Evolutionary conservation across 2,113 vertebrate species (phyloP), one percentile per base, ranked within the genome.

Genomic region (Heptranchias perlo): DNA sequence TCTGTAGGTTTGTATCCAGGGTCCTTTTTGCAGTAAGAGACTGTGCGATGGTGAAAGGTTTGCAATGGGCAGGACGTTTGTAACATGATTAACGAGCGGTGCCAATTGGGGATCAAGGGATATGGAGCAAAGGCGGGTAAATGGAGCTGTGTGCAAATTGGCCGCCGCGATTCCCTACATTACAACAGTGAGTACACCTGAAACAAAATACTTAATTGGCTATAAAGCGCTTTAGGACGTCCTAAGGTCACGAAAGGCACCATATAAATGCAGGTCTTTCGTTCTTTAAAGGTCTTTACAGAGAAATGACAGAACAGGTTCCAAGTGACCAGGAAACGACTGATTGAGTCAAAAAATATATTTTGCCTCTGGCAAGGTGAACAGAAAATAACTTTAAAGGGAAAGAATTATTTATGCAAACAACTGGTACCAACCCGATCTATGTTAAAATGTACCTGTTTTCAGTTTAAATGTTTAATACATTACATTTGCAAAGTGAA

Each of bases 341-440:
- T 35, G 52, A 91, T 91, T 16, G 52, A 54, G 28, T 91, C 49
- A 91, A 58, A 91, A 58, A 13, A 52, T 35, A n/a, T n/a, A n/a
- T 52, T 31, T 58, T 91, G 87, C 87, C 52, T 58, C 49, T 58
- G 49, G 28, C 87, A 91, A 91, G 87, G 49, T 91, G 52, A 91
- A 58, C 2, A 35, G 52, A 91, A n/a, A 91, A 35, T 91, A 35
- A 58, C 87, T 91, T 91, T 13, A 31, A 58, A 89, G 86, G 47
- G 86, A 89, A 89, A 89, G 86, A 91, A 91, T 91, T 58, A 58
- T 91, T 91, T 54, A 61, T 91, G 87, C 87, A 91, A 58, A 58
- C 52, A 91, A 54, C 52, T 13, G 16, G 31, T 16, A 58, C 87
- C 52, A 58, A 54, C 52, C 87, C 14, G 47, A 91, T 91, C 58